Conservation (phyloP, 2,113 vertebrate species). For the Oceanodroma tethys region DNA sequence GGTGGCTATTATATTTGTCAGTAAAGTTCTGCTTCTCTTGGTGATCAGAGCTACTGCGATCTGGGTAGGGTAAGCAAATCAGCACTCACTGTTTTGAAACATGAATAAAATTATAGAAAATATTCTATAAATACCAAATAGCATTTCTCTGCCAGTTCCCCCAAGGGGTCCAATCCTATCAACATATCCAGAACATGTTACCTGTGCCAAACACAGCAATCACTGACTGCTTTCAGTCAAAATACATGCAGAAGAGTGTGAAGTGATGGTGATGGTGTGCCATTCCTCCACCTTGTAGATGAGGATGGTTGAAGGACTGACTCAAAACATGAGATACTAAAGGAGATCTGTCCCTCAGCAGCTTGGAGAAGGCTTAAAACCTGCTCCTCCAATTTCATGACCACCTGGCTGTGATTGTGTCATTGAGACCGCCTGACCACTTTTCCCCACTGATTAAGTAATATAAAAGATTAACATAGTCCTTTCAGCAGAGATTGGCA, state of each 20-base stretch:
- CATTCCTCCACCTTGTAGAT: neutral
- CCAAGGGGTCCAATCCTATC: neutral
- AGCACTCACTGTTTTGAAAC: neutral
- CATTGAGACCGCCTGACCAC: neutral
- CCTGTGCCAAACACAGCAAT: neutral
- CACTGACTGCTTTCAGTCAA: neutral
- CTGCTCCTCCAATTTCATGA: neutral
- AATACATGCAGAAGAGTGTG: neutral
- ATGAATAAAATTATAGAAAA: no score
- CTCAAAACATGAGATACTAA: neutral
- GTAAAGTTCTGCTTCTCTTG: neutral
- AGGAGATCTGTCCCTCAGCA: neutral
- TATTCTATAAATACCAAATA: neutral
- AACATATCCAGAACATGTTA: neutral
- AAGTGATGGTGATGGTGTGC: neutral
- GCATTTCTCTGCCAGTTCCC: neutral
- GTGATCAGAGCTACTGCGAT: neutral
- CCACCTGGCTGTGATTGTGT: neutral
- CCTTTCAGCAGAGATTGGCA: neutral
- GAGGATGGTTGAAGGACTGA: neutral
- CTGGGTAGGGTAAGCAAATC: neutral
- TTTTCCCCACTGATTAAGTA: neutral
- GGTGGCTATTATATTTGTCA: neutral
- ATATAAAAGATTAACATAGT: neutral
- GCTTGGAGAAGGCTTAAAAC: neutral